phyloP scores from a whole-genome alignment of 2,113 vertebrate genomes.

The Grallaria varia region DNA sequence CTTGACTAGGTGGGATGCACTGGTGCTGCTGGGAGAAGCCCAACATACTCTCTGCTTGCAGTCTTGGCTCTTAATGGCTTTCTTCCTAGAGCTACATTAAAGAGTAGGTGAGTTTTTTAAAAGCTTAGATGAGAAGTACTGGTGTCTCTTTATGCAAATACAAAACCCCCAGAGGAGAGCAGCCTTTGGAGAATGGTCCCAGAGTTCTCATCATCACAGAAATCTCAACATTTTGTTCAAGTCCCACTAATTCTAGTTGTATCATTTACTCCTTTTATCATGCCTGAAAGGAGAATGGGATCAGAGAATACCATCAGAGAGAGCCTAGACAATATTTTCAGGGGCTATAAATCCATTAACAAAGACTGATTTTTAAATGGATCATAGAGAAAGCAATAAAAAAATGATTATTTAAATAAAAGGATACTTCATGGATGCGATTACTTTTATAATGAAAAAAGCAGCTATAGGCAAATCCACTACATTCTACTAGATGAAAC shows the following conservation, averaged over 20 bases:
- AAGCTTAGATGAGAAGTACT: neutral
- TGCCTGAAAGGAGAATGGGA: neutral
- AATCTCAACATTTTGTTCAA: neutral
- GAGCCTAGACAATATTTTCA: neutral
- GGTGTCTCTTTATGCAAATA: neutral
- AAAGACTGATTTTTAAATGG: neutral
- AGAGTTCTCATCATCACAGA: neutral
- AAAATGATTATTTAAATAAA: neutral
- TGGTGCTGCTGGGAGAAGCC: neutral
- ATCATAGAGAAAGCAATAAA: neutral
- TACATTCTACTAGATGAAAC: neutral
- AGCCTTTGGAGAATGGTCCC: neutral
- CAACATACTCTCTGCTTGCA: neutral
- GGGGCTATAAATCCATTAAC: neutral
- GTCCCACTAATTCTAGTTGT: neutral
- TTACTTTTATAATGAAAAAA: neutral
- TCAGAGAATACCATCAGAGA: neutral
- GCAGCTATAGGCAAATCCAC: neutral
- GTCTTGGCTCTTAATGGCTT: neutral
- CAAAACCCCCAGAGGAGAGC: neutral
- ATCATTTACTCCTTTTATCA: neutral
- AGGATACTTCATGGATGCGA: neutral
- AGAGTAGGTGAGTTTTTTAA: neutral
- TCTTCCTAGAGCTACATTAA: neutral
- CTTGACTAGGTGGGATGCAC: neutral